Base-by-base conservation (phyloP, 2,888 invertebrate species). In the Lampropteryx suffumata region DNA sequence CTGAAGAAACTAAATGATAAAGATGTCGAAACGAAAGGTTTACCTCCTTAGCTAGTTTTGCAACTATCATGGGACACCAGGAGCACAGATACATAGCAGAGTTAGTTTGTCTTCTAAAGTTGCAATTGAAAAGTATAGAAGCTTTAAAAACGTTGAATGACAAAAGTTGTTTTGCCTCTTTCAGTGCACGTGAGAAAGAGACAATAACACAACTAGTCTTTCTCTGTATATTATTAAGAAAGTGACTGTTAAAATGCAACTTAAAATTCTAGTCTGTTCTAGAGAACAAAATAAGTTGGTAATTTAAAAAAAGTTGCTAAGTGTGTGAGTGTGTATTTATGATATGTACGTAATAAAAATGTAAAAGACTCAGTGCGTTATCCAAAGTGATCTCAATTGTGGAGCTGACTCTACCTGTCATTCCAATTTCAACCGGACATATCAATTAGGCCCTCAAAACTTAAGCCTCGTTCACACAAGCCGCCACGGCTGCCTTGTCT, bases 1-100 rank as follows among this genome's bases (percentile, higher is more conserved):
- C 27, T 49, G 8, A 53, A 64, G 33, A 57, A 59, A 13, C 37
- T 49, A 2, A 52, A 33, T 1, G 55, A 56, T 12, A 36, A 35
- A 10, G 14, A 44, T n/a, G 11, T 36, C n/a, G 24, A 54, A 24
- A 11, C 41, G 1, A 29, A 21, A 11, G 45, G 14, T n/a, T 32
- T 49, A 12, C 48, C 53, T 17, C 53, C 40, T 37, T 54, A 17
- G 17, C 2, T 17, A 2, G 2, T 17, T 14, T 14, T 42, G 30
- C 13, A 12, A 32, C 9, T n/a, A n/a, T n/a, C n/a, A n/a, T n/a
- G n/a, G n/a, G 9, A 32, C n/a, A 33, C 30, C 30, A 32, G 33
- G 12, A 28, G 32, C 3, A 13, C 24, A 37, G 8, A 35, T 27
- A 12, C 11, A n/a, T 37, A 36, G 8, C 17, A 14, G 8, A 17